These are phyloP conservation scores for Luehdorfia chinensis DNA, from an alignment of 1,140 invertebrate genomes.

Conservation along the genomic window DNA sequence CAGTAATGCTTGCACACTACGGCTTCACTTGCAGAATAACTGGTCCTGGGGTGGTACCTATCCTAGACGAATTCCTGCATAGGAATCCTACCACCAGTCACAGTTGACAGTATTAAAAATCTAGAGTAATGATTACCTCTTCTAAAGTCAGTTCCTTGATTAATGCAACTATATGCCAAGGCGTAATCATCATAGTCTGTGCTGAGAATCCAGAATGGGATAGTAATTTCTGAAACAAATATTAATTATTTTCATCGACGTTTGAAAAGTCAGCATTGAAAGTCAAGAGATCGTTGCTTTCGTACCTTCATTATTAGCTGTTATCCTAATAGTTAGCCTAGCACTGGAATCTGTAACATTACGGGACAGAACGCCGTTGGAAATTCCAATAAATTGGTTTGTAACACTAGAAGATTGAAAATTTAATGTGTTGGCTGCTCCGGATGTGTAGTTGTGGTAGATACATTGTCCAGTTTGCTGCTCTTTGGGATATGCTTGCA, in stretches of 20 bases:
- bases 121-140: constrained; percentile 24
- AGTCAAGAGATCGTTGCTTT: constrained; percentile 7
- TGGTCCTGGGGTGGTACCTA: too few species aligned
- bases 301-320: neutral
- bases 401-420: constrained; percentile 33
- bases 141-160: constrained; percentile 31
- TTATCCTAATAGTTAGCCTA: constrained; percentile 25
- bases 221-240: constrained; percentile 28
- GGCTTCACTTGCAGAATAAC: too few species aligned
- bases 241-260: constrained; percentile 20
- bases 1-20: too few species aligned
- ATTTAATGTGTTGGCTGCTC: constrained; percentile 21
- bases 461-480: constrained; percentile 38
- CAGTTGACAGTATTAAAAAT: too few species aligned
- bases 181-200: constrained; percentile 50
- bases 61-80: too few species aligned
- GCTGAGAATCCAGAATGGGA: constrained; percentile 46
- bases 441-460: constrained; percentile 25
- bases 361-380: constrained; percentile 27
- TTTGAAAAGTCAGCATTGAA: too few species aligned
- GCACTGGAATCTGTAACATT: constrained; percentile 31
- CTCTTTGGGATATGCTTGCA: constrained; percentile 38
- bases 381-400: constrained; percentile 22
- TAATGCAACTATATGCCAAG: constrained; percentile 48
- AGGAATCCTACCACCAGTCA: too few species aligned